Percentiles rank a stretch among this genome's conserved stretches.
Evolutionary conservation across 2,888 invertebrate genomes (phyloP).

Genomic region (Tenthredo scrophulariae): DNA sequence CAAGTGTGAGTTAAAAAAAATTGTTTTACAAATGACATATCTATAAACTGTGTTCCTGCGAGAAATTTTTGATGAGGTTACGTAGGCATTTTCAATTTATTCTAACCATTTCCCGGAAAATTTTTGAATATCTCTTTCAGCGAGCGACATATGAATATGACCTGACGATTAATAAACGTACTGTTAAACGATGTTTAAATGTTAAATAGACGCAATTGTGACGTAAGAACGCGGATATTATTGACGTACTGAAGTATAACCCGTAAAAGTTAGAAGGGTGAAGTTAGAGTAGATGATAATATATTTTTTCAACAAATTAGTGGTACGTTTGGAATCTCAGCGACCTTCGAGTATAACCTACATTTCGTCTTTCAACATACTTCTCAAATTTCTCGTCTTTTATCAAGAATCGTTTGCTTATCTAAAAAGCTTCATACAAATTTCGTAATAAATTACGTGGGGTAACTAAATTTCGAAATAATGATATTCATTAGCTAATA

Average conservation of each 20-base stretch:
- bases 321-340: not conserved
- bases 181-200: not conserved
- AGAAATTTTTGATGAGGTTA: conserved; percentile 10
- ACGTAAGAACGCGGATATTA: not conserved
- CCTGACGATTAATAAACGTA: not conserved
- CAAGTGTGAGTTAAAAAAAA: conserved; percentile 18
- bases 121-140: not conserved
- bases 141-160: not conserved
- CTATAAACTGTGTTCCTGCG: not conserved
- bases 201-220: not conserved
- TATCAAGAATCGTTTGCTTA: not conserved
- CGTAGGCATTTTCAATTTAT: not conserved
- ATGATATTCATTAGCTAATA: not conserved
- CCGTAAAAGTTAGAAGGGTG: not conserved
- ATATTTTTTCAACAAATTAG: not conserved
- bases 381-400: not conserved
- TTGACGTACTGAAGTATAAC: not conserved
- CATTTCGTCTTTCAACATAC: not conserved
- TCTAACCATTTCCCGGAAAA: not conserved
- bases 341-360: not conserved
- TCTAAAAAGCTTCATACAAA: not conserved
- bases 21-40: not conserved
- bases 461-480: not conserved
- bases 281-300: not conserved
- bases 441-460: not conserved